phyloP scores from a whole-genome alignment of 2,113 vertebrate species.

The Orthonyx spaldingii region DNA sequence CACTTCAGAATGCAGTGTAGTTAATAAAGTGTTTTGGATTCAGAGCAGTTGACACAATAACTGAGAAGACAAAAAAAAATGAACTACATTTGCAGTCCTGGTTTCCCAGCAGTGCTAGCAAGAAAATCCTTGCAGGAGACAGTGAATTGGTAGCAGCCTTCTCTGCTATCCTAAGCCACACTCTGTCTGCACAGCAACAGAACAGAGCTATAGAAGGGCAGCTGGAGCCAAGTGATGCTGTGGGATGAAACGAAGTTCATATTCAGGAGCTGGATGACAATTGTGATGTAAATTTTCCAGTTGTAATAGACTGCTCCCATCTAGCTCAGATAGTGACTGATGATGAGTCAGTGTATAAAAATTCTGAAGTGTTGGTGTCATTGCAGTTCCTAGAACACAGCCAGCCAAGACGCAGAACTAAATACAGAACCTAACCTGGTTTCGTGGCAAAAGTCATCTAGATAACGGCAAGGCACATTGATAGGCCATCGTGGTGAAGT shows the following conservation, averaged over 20 bases:
- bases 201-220: background rate
- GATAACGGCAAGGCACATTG: background rate
- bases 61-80: background rate
- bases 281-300: background rate
- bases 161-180: background rate
- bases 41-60: background rate
- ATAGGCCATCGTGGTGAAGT: background rate
- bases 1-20: background rate
- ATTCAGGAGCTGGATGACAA: background rate
- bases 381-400: background rate
- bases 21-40: background rate
- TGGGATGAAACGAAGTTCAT: background rate
- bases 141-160: background rate
- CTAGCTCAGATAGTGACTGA: background rate
- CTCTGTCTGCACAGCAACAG: background rate
- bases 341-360: background rate
- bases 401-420: background rate
- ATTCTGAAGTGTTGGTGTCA: background rate
- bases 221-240: background rate
- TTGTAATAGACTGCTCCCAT: background rate
- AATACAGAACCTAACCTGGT: background rate
- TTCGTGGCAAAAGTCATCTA: background rate
- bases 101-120: background rate
- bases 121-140: background rate
- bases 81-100: background rate